Percentiles rank a stretch among this genome's conserved stretches.
Evolutionary conservation across 2,888 invertebrate species (phyloP).

Genomic region (Cantharis rufa): DNA sequence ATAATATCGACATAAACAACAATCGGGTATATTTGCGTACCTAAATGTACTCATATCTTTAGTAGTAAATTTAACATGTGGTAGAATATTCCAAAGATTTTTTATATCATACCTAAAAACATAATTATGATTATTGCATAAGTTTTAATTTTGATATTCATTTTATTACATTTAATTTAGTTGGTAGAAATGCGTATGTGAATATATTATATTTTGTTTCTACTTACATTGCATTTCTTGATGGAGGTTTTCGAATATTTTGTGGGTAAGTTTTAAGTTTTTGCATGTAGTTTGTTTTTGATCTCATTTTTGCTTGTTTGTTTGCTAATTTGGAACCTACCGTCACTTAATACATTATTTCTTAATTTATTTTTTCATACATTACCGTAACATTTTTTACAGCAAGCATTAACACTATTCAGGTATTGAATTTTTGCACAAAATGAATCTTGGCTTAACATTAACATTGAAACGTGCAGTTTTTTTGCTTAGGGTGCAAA

Average conservation of each 20-base stretch:
- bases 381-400: not conserved
- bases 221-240: slow-evolving; percentile 49
- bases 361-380: not conserved
- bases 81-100: not conserved
- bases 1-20: not conserved
- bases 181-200: slow-evolving; percentile 26
- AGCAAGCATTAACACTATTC: not conserved
- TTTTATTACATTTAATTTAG: slow-evolving; percentile 21
- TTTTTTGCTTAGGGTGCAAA: not conserved
- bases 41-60: not conserved
- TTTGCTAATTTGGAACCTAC: not conserved
- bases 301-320: not conserved
- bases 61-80: not conserved
- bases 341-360: not conserved
- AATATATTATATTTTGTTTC: slow-evolving; percentile 40
- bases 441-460: not conserved
- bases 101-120: not conserved
- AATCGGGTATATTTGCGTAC: not conserved
- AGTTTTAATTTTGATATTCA: slow-evolving; percentile 15
- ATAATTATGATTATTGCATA: not conserved
- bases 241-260: slow-evolving; percentile 47
- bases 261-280: slow-evolving; percentile 49
- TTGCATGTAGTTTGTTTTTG: slow-evolving; percentile 42
- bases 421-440: not conserved
- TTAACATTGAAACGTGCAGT: not conserved